phyloP scores from a whole-genome alignment of 1,140 invertebrate genomes.

The Medauroidea extradentata region DNA sequence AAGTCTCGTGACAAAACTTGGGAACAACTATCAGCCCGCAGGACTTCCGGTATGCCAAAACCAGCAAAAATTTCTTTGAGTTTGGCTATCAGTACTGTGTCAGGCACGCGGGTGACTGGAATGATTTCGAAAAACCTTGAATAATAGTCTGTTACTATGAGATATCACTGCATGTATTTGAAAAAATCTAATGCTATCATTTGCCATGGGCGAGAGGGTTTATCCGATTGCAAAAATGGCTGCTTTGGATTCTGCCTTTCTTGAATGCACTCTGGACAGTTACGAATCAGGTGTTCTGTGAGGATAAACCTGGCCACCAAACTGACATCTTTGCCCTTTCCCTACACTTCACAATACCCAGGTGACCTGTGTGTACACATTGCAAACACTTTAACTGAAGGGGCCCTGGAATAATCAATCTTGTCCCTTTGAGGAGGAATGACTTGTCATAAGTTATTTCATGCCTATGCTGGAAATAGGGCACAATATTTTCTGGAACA shows the following conservation, averaged over 20 bases:
- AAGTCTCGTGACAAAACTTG: too few relatives aligned
- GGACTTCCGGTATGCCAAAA: slow-evolving; percentile 25
- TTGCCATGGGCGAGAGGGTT: slow-evolving; percentile 34
- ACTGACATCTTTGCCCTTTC: slow-evolving; percentile 14
- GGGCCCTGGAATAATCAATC: slow-evolving; percentile 24
- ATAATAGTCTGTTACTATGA: slow-evolving; percentile 28
- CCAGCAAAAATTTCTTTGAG: slow-evolving; percentile 26
- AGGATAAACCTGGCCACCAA: slow-evolving; percentile 16
- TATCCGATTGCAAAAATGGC: slow-evolving; percentile 29
- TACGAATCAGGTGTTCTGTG: slow-evolving; percentile 17
- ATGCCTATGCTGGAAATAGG: slow-evolving; percentile 20
- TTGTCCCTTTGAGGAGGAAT: slow-evolving; percentile 19
- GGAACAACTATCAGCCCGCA: too few relatives aligned
- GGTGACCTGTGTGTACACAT: slow-evolving; percentile 25
- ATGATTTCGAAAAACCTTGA: slow-evolving; percentile 26
- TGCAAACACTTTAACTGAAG: slow-evolving; percentile 23
- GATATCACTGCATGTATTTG: slow-evolving; percentile 32
- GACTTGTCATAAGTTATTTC: slow-evolving; percentile 18
- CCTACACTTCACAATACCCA: slow-evolving; percentile 17
- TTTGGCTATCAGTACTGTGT: slow-evolving; percentile 18
- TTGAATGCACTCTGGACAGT: slow-evolving; percentile 8
- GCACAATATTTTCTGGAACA: slow-evolving; percentile 10
- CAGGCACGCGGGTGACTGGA: slow-evolving; percentile 16
- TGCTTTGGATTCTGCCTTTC: slow-evolving; percentile 16
- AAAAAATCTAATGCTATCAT: slow-evolving; percentile 36